phyloP scores from a whole-genome alignment of 2,113 vertebrate species.

The Jaculus jaculus region DNA sequence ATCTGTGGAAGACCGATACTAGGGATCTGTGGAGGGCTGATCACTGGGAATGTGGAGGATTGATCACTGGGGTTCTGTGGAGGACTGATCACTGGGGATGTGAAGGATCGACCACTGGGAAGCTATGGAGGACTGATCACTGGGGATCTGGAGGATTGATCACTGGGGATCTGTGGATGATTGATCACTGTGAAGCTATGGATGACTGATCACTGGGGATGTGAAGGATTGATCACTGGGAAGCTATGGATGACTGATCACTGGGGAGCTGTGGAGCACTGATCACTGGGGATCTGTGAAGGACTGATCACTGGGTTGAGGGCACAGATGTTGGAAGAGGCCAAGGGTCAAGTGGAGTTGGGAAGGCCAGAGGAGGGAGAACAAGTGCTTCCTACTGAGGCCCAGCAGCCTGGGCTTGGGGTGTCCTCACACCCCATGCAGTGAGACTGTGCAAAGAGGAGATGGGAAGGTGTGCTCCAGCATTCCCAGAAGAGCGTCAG shows the following conservation, averaged over 20 bases:
- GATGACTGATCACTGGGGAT: too few relatives aligned
- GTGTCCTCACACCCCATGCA: too few relatives aligned
- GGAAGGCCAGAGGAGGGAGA: background rate
- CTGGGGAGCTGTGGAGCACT: background rate
- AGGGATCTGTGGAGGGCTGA: too few relatives aligned
- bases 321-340: slow-evolving; percentile 1
- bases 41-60: too few relatives aligned
- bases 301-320: background rate
- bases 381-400: background rate
- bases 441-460: background rate
- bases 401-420: background rate
- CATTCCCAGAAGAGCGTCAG: background rate
- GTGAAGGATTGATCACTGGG: too few relatives aligned
- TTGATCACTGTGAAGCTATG: too few relatives aligned
- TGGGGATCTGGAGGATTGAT: background rate
- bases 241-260: too few relatives aligned
- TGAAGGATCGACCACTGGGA: background rate
- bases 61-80: too few relatives aligned
- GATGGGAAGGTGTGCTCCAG: background rate
- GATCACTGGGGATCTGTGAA: too few relatives aligned
- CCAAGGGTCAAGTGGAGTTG: background rate
- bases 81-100: too few relatives aligned
- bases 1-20: too few relatives aligned
- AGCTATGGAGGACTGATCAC: background rate
- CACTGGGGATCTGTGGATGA: background rate